These are phyloP conservation scores for Crotophaga sulcirostris DNA, from an alignment of 2,113 vertebrate genomes.

Conservation along the genomic window DNA sequence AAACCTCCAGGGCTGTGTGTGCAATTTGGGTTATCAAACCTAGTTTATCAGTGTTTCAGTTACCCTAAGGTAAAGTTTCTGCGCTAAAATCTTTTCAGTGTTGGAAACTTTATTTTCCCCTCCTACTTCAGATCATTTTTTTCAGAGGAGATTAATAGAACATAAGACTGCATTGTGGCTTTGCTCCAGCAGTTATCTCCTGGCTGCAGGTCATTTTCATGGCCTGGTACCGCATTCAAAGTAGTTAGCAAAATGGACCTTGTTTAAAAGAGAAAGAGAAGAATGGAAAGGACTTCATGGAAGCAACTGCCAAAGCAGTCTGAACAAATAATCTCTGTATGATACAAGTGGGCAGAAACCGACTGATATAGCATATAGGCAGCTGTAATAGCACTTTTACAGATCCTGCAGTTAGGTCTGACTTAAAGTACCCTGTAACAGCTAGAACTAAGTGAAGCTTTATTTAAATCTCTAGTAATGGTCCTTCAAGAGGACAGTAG, in stretches of 20 bases:
- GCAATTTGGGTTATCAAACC: background rate
- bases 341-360: background rate
- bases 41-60: background rate
- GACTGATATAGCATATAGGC: background rate
- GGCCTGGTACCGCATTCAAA: background rate
- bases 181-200: background rate
- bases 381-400: background rate
- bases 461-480: conserved; percentile 5
- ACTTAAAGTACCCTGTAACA: background rate
- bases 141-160: background rate
- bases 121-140: background rate
- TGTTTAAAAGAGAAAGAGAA: background rate
- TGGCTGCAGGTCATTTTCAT: background rate
- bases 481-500: background rate
- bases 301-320: background rate
- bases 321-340: background rate
- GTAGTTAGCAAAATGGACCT: background rate
- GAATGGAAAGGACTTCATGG: background rate
- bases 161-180: background rate
- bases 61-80: background rate
- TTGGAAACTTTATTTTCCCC: background rate
- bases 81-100: background rate
- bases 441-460: background rate
- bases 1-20: background rate
- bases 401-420: background rate